phyloP scores from a whole-genome alignment of 92 coral and sea anemone species.

The Heteractis magnifica region DNA sequence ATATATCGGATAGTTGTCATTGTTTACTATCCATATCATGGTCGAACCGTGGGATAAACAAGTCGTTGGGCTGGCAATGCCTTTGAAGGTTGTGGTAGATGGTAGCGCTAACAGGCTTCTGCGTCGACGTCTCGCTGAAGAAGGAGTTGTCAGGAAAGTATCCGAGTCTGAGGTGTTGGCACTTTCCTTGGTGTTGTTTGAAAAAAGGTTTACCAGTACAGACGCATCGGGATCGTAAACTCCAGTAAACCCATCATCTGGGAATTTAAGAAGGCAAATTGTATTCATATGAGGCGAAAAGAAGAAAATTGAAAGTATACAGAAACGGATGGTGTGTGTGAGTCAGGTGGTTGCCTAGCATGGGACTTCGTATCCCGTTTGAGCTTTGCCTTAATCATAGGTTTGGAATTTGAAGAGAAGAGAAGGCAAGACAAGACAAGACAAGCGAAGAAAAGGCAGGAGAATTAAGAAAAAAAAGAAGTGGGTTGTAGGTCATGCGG shows the following conservation, averaged over 20 bases:
- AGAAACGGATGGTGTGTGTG: too few relatives aligned
- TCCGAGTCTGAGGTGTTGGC: conserved; percentile 19
- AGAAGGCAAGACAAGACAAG: too few relatives aligned
- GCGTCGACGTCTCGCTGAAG: conserved; percentile 51
- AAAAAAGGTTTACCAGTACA: conserved; percentile 21
- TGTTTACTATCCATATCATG: conserved; percentile 78
- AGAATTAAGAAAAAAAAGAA: too few relatives aligned
- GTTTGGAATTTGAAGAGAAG: too few relatives aligned
- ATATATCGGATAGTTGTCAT: conserved; percentile 76
- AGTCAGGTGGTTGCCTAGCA: too few relatives aligned
- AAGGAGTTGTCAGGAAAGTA: conserved; percentile 17
- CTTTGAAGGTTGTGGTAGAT: conserved; percentile 40
- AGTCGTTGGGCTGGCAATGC: conserved; percentile 76
- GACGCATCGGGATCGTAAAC: conserved; percentile 54
- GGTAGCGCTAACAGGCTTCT: conserved; percentile 74
- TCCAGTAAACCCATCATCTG: conserved; percentile 68
- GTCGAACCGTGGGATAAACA: conserved; percentile 73
- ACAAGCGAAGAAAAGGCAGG: too few relatives aligned
- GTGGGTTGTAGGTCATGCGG: too few relatives aligned
- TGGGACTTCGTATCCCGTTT: too few relatives aligned
- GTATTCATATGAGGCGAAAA: too few relatives aligned
- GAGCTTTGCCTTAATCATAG: too few relatives aligned
- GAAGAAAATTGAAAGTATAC: too few relatives aligned
- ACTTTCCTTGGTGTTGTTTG: conserved; percentile 46
- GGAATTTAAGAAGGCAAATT: neutral